Evolutionary conservation across 2,888 invertebrate genomes (phyloP), one percentile per base, ranked within the genome.

Genomic region (Drosophila lutescens): DNA sequence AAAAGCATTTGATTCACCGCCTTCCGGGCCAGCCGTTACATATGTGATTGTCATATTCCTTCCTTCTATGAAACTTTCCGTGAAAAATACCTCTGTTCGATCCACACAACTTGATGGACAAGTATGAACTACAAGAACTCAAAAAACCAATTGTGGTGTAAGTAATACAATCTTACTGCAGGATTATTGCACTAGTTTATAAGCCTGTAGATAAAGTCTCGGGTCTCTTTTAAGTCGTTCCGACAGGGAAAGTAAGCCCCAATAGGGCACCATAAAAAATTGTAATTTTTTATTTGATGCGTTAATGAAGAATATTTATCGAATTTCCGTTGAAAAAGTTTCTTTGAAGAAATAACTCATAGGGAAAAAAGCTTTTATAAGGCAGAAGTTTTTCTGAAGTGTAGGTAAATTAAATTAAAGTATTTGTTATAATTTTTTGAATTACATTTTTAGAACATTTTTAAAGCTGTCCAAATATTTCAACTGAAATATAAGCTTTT

Each of bases 211-310:
- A 63, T 62, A 62, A 38, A 32, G 23, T 17, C 34, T 20, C 4
- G 17, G 13, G 12, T 15, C 12, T 2, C 17, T 34, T 10, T 41
- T 9, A 36, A 17, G 62, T 20, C 4, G 17, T 30, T 32, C 57
- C 40, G 62, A 10, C 67, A 67, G 67, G 30, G 15, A 44, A 53
- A 65, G 36, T 67, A 65, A 67, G 53, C 67, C 67, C 32, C 20
- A 23, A 67, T 43, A 15, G 13, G 67, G 34, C 1, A 1, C 67
- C 10, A 23, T 32, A 65, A 65, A 53, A 30, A 5, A 57, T n/a
- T 15, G 12, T 43, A 23, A 20, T 5, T 43, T 43, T 26, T 17
- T 1, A 26, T 34, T 30, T 38, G 54, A 38, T 8, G 4, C 26
- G 51, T 5, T 38, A 10, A 1, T 26, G 12, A 36, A 10, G 2